Base-by-base conservation (phyloP, 2,113 vertebrate genomes). In the Calidris pugnax region DNA sequence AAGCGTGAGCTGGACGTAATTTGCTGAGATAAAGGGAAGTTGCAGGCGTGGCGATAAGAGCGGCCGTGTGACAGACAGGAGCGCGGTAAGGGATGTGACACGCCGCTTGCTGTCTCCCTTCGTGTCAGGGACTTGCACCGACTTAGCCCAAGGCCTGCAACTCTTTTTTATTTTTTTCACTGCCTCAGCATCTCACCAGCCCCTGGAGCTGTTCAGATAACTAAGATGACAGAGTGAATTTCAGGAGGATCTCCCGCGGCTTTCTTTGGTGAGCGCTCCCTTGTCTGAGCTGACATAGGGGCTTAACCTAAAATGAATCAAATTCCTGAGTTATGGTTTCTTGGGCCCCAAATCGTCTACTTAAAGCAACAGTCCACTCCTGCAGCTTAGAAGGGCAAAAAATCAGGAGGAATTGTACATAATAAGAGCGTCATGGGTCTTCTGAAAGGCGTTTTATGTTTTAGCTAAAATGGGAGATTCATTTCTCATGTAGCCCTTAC, bases 11-110 rank as follows among this genome's bases (percentile, higher is more conserved):
- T 89, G 87, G 84, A 7, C 1, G 0, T 32, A 43, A 64, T 72
- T 87, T 87, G 51, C 73, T 14, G 80, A 87, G 91, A 95, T 95
- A 94, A 95, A 94, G 93, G 43, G 12, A 69, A 78, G 83, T 87
- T 39, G 84, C 68, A 60, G 87, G 21, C 4, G 0, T 43, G 43
- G 73, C 0, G 16, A 78, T 89, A 94, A 82, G 3, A 0, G 60
- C 0, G n/a, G 10, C 48, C 3, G 59, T 59, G 80, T 73, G 93
- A 69, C 67, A 76, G 85, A 28, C 72, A 60, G 90, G 60, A 51
- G 10, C 4, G 3, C 37, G 9, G 27, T 7, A 22, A 84, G 32
- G 21, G 76, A 55, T 63, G 96, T 92, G 94, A 71, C 80, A 37
- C 30, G 5, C 57, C 9, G 24, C 68, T 66, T 33, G 45, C 87